phyloP scores from a whole-genome alignment of 2,797 vertebrate species.

The Gambusia yucatana region DNA sequence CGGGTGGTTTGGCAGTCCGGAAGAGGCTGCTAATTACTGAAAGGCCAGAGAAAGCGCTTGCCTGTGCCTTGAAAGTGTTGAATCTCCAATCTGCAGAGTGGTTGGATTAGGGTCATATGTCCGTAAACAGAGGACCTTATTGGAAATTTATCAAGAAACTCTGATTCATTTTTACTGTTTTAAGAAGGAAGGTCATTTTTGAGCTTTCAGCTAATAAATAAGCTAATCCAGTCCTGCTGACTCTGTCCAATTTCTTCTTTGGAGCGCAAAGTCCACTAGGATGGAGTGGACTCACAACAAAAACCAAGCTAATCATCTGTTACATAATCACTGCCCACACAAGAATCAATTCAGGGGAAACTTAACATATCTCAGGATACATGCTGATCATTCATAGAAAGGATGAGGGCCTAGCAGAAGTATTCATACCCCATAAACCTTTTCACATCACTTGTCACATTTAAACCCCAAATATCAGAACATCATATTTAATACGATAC shows the following conservation, averaged over 20 bases:
- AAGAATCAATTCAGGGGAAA: constrained; percentile 46
- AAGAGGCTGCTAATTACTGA: constrained; percentile 45
- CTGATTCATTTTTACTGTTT: constrained; percentile 14
- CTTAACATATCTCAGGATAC: constrained; percentile 5
- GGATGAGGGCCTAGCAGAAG: neutral
- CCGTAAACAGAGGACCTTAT: neutral
- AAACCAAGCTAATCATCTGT: constrained; percentile 25
- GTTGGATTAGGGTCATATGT: neutral
- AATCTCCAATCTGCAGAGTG: neutral
- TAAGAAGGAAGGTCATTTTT: constrained; percentile 20
- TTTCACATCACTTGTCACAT: neutral
- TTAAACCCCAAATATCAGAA: neutral
- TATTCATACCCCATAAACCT: neutral
- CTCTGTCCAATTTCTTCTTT: constrained; percentile 29
- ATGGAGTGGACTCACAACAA: constrained; percentile 28
- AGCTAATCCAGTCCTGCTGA: constrained; percentile 26
- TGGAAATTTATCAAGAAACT: constrained; percentile 16
- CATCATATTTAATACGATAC: neutral
- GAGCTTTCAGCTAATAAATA: constrained; percentile 20
- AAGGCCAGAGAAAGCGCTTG: constrained; percentile 6
- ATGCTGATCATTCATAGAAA: constrained; percentile 8
- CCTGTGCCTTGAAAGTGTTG: constrained; percentile 34
- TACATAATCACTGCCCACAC: constrained; percentile 43
- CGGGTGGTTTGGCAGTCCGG: constrained; percentile 20
- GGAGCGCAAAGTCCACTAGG: constrained; percentile 51